Conservation (phyloP, 1,140 invertebrate species). For the Hydropsyche tenuis region DNA sequence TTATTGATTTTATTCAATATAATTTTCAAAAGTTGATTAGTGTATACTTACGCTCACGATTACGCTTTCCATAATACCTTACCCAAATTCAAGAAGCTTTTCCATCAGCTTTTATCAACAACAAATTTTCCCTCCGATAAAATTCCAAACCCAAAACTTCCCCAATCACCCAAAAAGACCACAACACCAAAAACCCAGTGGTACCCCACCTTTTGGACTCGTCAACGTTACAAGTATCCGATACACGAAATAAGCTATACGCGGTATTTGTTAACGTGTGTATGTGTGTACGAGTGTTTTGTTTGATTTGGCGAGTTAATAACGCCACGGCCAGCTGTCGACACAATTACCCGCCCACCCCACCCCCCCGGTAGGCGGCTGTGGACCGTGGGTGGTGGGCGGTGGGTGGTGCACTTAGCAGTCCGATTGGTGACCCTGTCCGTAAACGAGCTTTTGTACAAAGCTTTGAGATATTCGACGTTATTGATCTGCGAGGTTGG, state of each 20-base stretch:
- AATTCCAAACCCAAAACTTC: no score
- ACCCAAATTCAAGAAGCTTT: no score
- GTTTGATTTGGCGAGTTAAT: conserved; percentile 52
- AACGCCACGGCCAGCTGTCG: conserved; percentile 50
- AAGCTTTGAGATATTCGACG: not conserved
- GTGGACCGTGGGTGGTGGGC: not conserved
- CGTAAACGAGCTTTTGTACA: not conserved
- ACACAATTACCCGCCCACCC: conserved; percentile 47
- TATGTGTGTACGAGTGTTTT: conserved; percentile 46
- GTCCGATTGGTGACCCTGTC: not conserved
- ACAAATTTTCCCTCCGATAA: no score
- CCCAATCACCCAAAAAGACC: no score
- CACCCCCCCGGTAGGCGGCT: not conserved
- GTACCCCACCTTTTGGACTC: no score
- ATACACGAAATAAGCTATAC: not conserved
- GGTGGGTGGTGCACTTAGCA: conserved; percentile 14
- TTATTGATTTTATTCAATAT: no score
- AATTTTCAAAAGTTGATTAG: no score
- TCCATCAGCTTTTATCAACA: no score
- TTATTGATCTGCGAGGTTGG: not conserved
- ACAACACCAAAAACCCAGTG: no score
- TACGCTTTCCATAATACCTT: no score
- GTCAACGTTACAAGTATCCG: no score
- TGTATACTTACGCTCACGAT: no score
- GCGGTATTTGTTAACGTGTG: conserved; percentile 1